These are phyloP conservation scores for Cryptomyrus ogoouensis DNA, from an alignment of 2,113 vertebrate species.

Conservation along the genomic window DNA sequence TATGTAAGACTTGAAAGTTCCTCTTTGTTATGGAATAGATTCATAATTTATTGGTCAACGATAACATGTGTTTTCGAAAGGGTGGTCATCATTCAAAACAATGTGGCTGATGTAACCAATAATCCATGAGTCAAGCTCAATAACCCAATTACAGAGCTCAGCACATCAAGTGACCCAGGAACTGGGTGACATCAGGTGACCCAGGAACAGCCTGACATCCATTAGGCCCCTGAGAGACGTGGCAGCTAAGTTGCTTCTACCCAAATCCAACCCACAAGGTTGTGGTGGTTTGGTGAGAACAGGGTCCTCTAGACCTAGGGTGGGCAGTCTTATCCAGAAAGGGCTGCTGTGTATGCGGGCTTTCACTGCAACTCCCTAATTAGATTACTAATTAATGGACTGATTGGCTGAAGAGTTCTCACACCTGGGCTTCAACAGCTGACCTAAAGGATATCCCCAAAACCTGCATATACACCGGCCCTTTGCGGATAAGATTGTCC, in stretches of 20 bases:
- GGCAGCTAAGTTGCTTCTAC: background rate
- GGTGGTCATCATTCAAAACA: conserved; percentile 5
- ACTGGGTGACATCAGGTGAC: background rate
- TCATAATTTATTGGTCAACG: background rate
- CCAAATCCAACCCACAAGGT: background rate
- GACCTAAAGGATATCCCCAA: too few species aligned
- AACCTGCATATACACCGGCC: too few species aligned
- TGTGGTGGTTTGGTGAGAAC: background rate
- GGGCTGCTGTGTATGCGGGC: too few species aligned
- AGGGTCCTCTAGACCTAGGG: background rate
- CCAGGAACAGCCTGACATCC: background rate
- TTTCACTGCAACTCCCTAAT: too few species aligned
- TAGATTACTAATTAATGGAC: too few species aligned
- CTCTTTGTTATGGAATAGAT: background rate
- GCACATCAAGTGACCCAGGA: conserved; percentile 5
- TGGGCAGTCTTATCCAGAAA: too few species aligned
- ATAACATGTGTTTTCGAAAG: conserved; percentile 8
- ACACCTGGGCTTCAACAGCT: too few species aligned
- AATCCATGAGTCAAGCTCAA: conserved; percentile 20
- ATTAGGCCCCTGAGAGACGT: background rate
- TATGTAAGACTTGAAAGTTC: background rate
- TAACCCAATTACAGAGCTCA: conserved; percentile 32
- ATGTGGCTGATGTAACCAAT: conserved; percentile 12
- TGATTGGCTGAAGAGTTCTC: too few species aligned
- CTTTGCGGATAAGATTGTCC: too few species aligned